A percentile compares a stretch with the other conserved stretches of the same genome.
Evolutionary conservation across 2,888 invertebrate species (phyloP).

Genomic region (Nomada fabriciana): DNA sequence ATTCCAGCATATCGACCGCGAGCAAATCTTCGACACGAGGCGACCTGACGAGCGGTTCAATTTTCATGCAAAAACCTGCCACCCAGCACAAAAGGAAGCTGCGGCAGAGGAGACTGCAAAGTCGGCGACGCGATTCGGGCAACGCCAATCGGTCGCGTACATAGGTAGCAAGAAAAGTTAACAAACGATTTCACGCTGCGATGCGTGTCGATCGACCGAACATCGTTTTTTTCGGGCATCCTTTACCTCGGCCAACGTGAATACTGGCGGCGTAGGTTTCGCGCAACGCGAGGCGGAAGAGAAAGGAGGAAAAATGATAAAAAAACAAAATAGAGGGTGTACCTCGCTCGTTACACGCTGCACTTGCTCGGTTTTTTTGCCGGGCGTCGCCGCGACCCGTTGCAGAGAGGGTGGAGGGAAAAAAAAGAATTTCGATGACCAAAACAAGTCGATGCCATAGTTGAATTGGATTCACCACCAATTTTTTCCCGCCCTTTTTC

Average conservation of each 20-base stretch:
- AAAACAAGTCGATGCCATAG: slow-evolving; percentile 58
- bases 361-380: slow-evolving; percentile 56
- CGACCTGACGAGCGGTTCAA: background rate
- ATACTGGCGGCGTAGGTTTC: slow-evolving; percentile 18
- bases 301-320: slow-evolving; percentile 24
- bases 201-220: slow-evolving; percentile 35
- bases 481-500: slow-evolving; percentile 16
- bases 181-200: slow-evolving; percentile 65
- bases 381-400: slow-evolving; percentile 48
- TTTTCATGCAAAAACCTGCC: too few species aligned
- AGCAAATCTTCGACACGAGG: background rate
- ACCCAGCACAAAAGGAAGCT: background rate
- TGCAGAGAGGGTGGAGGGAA: background rate
- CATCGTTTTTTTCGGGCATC: slow-evolving; percentile 1
- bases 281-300: slow-evolving; percentile 25
- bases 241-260: background rate
- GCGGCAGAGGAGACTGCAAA: background rate
- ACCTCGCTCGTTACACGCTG: slow-evolving; percentile 61
- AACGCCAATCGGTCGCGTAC: slow-evolving; percentile 19
- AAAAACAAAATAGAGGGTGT: slow-evolving; percentile 18
- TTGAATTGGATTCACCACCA: slow-evolving; percentile 40
- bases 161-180: slow-evolving; percentile 40
- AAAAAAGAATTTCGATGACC: slow-evolving; percentile 54
- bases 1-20: background rate
- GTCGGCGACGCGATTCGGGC: slow-evolving; percentile 17